A percentile compares a stretch with the other conserved stretches of the same genome.
Conservation (phyloP, 2,888 invertebrate species). For the Apoderus coryli region DNA sequence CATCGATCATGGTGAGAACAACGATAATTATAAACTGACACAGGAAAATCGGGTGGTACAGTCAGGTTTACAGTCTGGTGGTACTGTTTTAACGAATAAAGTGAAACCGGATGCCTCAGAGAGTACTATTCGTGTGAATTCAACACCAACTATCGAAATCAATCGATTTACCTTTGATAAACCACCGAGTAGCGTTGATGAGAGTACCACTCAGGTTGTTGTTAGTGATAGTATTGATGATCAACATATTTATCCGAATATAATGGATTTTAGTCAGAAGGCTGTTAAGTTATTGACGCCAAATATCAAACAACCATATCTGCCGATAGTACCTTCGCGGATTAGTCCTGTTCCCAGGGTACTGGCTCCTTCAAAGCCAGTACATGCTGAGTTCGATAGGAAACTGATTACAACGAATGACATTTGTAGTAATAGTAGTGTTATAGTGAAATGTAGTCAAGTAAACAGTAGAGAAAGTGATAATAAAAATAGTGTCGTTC, state of each 20-base stretch:
- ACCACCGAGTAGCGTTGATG: too few relatives aligned
- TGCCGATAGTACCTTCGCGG: neutral
- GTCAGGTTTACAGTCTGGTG: slow-evolving; percentile 70
- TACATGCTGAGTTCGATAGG: neutral
- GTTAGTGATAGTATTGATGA: neutral
- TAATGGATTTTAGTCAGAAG: slow-evolving; percentile 33
- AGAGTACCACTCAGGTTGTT: slow-evolving; percentile 1
- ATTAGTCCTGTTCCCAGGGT: neutral
- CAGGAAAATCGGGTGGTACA: slow-evolving; percentile 52
- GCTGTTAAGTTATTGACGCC: slow-evolving; percentile 32
- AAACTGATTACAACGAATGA: neutral
- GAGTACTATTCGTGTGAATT: slow-evolving; percentile 28
- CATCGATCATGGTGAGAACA: slow-evolving; percentile 26
- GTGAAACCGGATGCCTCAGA: slow-evolving; percentile 23
- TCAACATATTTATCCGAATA: slow-evolving; percentile 27
- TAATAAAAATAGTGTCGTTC: neutral
- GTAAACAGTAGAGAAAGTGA: too few relatives aligned
- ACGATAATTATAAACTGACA: too few relatives aligned
- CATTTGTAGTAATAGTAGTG: neutral
- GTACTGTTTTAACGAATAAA: slow-evolving; percentile 42
- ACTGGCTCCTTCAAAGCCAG: neutral
- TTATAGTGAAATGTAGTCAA: too few relatives aligned
- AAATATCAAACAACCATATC: slow-evolving; percentile 29
- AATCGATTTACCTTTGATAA: slow-evolving; percentile 20
- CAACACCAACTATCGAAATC: slow-evolving; percentile 24